Percentiles rank a stretch among this genome's conserved stretches.
These are phyloP conservation scores for Pantala flavescens DNA, from an alignment of 1,140 invertebrate species.

Conservation along the genomic window DNA sequence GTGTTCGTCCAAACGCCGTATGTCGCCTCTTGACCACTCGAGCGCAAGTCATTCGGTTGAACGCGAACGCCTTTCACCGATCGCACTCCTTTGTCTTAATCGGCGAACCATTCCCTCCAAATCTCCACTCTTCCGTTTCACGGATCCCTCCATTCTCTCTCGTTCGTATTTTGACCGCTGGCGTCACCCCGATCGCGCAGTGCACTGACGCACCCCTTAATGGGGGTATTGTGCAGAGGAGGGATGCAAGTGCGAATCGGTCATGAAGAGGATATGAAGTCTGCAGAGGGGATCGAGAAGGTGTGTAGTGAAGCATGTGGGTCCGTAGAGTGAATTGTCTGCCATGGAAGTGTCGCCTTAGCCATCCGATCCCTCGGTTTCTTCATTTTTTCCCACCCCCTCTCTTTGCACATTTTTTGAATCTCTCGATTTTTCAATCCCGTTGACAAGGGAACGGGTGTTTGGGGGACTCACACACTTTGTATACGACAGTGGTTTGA, in stretches of 20 bases:
- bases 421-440: constrained; percentile 7
- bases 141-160: too few species aligned
- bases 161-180: too few species aligned
- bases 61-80: neutral
- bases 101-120: neutral
- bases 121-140: neutral
- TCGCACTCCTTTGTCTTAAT: neutral
- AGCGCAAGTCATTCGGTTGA: too few species aligned
- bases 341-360: neutral
- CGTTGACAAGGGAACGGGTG: neutral
- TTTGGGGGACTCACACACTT: too few species aligned
- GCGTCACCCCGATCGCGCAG: too few species aligned
- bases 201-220: neutral
- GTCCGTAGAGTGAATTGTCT: neutral
- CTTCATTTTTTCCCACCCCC: neutral
- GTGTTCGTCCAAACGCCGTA: too few species aligned
- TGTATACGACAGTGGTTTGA: too few species aligned
- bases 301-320: neutral
- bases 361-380: neutral
- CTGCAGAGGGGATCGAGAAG: neutral
- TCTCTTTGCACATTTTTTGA: neutral
- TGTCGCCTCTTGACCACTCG: too few species aligned
- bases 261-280: constrained; percentile 2
- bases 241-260: neutral
- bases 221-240: neutral